phyloP scores from a whole-genome alignment of 2,113 vertebrate species.

The Brachypteracias leptosomus region DNA sequence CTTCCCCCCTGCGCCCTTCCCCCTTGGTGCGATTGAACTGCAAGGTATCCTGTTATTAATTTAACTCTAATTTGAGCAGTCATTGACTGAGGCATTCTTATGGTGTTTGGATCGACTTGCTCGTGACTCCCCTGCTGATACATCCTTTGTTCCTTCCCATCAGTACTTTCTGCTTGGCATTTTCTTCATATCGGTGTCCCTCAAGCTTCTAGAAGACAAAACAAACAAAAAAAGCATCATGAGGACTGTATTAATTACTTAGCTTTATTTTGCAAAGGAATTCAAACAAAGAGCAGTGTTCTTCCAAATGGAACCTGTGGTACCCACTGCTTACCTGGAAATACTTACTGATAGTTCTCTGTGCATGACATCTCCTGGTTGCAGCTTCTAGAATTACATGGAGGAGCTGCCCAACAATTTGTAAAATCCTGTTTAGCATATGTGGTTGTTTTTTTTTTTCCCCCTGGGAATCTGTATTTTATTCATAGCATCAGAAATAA shows the following conservation, averaged over 20 bases:
- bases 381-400: background rate
- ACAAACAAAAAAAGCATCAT: background rate
- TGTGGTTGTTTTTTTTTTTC: too few species aligned
- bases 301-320: background rate
- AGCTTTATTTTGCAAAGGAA: background rate
- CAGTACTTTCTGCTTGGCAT: constrained; percentile 1
- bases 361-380: background rate
- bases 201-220: constrained; percentile 6
- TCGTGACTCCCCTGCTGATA: background rate
- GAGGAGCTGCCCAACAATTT: background rate
- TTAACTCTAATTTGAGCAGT: background rate
- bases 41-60: constrained; percentile 26
- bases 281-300: background rate
- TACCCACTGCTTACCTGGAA: background rate
- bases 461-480: background rate
- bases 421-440: background rate
- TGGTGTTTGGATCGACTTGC: background rate
- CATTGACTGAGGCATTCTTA: background rate
- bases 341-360: background rate
- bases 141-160: constrained; percentile 11
- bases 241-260: background rate
- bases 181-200: constrained; percentile 38
- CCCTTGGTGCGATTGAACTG: background rate
- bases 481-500: background rate
- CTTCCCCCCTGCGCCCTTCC: background rate